phyloP scores from a whole-genome alignment of 37 sponge, comb jelly and placozoan species.

The Oscarella lobularis region DNA sequence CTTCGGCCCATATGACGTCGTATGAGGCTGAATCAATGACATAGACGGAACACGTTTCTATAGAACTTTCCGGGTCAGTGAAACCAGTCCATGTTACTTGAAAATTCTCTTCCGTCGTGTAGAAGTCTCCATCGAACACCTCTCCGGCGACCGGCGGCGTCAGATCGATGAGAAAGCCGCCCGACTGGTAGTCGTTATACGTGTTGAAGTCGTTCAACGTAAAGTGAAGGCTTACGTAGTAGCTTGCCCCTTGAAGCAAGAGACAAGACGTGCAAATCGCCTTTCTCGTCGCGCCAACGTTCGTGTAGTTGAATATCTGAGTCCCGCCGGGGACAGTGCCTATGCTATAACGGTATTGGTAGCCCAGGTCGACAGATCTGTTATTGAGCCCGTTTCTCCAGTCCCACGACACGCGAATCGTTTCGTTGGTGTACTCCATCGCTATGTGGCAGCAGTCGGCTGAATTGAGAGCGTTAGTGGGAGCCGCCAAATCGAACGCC shows the following conservation, averaged over 20 bases:
- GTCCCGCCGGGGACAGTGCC: background rate
- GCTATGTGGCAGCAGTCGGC: background rate
- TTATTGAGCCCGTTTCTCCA: too few species aligned
- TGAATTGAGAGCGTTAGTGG: background rate
- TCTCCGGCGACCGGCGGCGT: background rate
- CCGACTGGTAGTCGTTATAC: background rate
- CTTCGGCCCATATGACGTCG: background rate
- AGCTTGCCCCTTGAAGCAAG: background rate
- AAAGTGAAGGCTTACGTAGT: background rate
- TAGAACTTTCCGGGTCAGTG: background rate
- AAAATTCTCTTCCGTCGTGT: background rate
- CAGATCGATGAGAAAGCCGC: background rate
- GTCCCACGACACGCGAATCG: background rate
- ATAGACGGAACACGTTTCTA: background rate
- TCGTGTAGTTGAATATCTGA: background rate
- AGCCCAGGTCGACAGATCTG: too few species aligned
- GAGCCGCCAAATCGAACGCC: background rate
- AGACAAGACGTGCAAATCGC: background rate
- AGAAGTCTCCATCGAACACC: background rate
- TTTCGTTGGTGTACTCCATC: background rate
- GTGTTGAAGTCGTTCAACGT: background rate
- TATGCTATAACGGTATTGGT: background rate
- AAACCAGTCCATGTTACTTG: background rate
- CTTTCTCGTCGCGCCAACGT: background rate
- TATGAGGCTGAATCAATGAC: background rate